Evolutionary conservation across 2,113 vertebrate species (phyloP).

Genomic region (Ictidomys tridecemlineatus): DNA sequence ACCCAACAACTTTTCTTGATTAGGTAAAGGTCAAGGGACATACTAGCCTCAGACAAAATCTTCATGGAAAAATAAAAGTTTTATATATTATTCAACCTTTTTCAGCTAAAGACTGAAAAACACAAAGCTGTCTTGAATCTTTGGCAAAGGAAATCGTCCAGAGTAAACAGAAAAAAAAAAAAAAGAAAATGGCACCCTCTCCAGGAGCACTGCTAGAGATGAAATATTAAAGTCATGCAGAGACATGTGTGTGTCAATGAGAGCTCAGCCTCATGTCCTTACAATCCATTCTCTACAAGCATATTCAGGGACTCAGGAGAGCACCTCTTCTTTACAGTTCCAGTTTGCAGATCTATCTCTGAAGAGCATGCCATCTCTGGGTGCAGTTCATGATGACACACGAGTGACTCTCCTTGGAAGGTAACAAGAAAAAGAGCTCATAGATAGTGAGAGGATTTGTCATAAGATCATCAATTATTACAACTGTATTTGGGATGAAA

Average conservation of each 20-base stretch:
- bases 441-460: neutral
- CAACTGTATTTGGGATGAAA: conserved; percentile 18
- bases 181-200: neutral
- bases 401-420: neutral
- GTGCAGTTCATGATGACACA: neutral
- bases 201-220: neutral
- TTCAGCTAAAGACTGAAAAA: conserved; percentile 65
- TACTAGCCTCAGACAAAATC: conserved; percentile 70
- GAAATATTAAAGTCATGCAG: conserved; percentile 39
- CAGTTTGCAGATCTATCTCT: neutral
- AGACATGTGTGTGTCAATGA: neutral
- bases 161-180: neutral
- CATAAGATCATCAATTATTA: neutral
- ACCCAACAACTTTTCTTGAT: conserved; percentile 78
- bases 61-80: conserved; percentile 69
- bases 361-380: conserved; percentile 28
- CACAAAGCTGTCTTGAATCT: conserved; percentile 51
- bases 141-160: conserved; percentile 54
- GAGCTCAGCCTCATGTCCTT: neutral
- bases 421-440: conserved; percentile 11
- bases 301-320: neutral
- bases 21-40: conserved; percentile 74
- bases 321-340: conserved; percentile 2
- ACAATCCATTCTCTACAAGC: neutral
- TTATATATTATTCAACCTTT: conserved; percentile 52